Evolutionary conservation across 2,888 invertebrate species (phyloP).

Genomic region (Eupeodes luniger): DNA sequence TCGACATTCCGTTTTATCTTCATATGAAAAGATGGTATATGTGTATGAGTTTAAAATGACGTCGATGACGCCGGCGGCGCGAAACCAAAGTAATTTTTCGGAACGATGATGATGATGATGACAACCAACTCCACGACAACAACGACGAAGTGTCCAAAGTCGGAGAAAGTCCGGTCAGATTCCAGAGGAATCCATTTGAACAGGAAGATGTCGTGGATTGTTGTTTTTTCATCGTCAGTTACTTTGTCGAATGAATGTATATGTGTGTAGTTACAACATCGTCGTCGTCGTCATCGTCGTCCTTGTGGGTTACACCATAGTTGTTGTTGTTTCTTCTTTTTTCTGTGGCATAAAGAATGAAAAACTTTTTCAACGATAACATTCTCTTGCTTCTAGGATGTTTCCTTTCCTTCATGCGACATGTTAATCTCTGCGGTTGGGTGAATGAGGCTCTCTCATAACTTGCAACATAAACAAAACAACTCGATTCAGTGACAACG

Average conservation of each 20-base stretch:
- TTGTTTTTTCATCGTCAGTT: constrained; percentile 50
- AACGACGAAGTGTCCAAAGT: constrained; percentile 53
- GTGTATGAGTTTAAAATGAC: constrained; percentile 1
- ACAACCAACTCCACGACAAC: constrained; percentile 33
- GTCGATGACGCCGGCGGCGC: constrained; percentile 68
- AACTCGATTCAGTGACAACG: background rate
- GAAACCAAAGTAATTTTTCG: constrained; percentile 69
- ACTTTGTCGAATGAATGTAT: constrained; percentile 6
- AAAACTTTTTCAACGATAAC: constrained; percentile 73
- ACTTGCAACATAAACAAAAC: constrained; percentile 58
- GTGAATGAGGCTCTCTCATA: constrained; percentile 53
- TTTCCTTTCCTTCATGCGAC: constrained; percentile 62
- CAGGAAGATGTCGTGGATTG: constrained; percentile 72
- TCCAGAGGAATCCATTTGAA: constrained; percentile 50
- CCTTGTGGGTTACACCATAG: constrained; percentile 26
- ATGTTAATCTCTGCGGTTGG: constrained; percentile 64
- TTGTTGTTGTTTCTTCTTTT: constrained; percentile 11
- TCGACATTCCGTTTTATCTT: constrained; percentile 11
- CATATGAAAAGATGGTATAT: background rate
- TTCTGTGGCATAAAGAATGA: constrained; percentile 23
- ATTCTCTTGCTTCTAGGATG: constrained; percentile 61
- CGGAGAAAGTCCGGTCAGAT: constrained; percentile 69
- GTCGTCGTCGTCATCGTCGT: background rate
- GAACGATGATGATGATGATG: constrained; percentile 49
- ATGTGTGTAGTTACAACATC: too few relatives aligned